Evolutionary conservation across 1,140 invertebrate species (phyloP).

Genomic region (Teleopsis dalmanni): DNA sequence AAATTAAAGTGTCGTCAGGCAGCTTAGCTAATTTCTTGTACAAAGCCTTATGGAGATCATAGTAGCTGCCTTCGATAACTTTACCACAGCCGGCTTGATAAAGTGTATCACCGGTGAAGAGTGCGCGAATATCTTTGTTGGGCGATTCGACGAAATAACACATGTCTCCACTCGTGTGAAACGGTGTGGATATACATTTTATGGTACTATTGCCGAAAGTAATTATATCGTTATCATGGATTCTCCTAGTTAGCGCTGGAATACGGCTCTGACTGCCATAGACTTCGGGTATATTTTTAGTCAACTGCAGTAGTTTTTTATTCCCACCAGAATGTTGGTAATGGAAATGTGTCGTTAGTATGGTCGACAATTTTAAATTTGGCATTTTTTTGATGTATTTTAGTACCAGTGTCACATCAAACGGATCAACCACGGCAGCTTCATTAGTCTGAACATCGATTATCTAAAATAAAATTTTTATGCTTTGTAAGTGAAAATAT

Average conservation of each 20-base stretch:
- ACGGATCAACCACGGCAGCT: slow-evolving; percentile 86
- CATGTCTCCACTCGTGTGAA: slow-evolving; percentile 88
- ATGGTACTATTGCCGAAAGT: slow-evolving; percentile 69
- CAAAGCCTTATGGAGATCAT: slow-evolving; percentile 81
- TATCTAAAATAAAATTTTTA: slow-evolving; percentile 50
- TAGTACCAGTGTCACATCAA: slow-evolving; percentile 68
- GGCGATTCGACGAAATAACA: slow-evolving; percentile 67
- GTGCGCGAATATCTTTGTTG: slow-evolving; percentile 54
- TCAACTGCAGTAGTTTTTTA: slow-evolving; percentile 62
- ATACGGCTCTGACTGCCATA: slow-evolving; percentile 83
- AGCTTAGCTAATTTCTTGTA: slow-evolving; percentile 71
- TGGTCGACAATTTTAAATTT: slow-evolving; percentile 65
- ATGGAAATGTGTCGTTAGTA: slow-evolving; percentile 93
- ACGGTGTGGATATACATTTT: slow-evolving; percentile 80
- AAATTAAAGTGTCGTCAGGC: slow-evolving; percentile 78
- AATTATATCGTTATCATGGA: slow-evolving; percentile 59
- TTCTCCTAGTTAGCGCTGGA: slow-evolving; percentile 61
- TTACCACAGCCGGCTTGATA: slow-evolving; percentile 89
- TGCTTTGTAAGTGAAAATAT: neutral
- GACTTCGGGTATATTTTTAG: too few relatives aligned
- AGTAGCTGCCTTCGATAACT: slow-evolving; percentile 94
- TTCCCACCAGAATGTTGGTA: slow-evolving; percentile 96
- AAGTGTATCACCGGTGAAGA: slow-evolving; percentile 94
- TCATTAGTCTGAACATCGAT: slow-evolving; percentile 73
- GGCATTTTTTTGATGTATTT: slow-evolving; percentile 60